phyloP scores from a whole-genome alignment of 2,888 invertebrate species.

The Tipula vernalis region DNA sequence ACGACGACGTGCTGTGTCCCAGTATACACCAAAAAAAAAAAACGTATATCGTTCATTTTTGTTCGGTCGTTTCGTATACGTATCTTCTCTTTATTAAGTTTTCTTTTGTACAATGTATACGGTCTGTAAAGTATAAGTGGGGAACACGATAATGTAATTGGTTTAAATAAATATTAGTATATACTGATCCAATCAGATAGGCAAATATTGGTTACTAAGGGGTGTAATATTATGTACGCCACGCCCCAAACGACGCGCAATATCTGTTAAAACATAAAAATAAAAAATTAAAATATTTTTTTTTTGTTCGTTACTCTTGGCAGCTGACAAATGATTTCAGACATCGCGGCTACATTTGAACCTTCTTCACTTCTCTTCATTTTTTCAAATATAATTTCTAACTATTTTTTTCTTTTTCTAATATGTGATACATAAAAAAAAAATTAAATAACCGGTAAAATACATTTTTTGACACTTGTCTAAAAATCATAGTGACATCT shows the following conservation, averaged over 20 bases:
- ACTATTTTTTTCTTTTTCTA: not conserved
- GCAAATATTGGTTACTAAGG: not conserved
- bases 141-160: not conserved
- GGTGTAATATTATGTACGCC: not conserved
- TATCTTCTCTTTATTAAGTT: not conserved
- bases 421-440: not conserved
- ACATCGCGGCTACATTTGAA: slow-evolving; percentile 10
- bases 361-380: slow-evolving; percentile 6
- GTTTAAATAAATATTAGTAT: not conserved
- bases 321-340: slow-evolving; percentile 11
- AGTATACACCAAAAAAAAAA: not conserved
- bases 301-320: not conserved
- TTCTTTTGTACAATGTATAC: not conserved
- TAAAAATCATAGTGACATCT: slow-evolving; percentile 11
- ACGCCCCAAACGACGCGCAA: not conserved
- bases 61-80: not conserved
- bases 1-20: not conserved
- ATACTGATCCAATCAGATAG: not conserved
- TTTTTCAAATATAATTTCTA: not conserved
- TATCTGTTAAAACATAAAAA: not conserved
- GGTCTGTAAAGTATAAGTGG: not conserved
- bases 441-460: not conserved
- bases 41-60: not conserved
- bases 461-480: not conserved
- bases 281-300: not conserved